Base-by-base conservation (phyloP, 1,140 invertebrate species). In the Drosophila nasuta region DNA sequence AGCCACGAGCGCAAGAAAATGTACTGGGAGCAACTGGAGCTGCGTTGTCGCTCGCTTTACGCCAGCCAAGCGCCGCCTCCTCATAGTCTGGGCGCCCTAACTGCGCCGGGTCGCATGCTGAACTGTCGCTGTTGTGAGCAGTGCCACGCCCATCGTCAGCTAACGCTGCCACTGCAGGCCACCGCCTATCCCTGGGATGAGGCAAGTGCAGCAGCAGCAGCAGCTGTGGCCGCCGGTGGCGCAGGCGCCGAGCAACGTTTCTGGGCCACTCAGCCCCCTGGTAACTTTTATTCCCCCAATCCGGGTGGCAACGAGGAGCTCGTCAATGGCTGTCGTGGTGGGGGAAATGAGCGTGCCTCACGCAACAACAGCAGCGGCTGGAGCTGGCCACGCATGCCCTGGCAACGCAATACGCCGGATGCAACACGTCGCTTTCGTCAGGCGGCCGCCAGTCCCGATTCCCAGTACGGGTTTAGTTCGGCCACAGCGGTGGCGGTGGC, bases 1-100 rank as follows among this genome's bases (percentile, higher is more conserved):
- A 87, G 97, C 79, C 97, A 98, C 91, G 97, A 98, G 93, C 95
- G 96, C 67, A 98, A 98, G 93, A 98, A 98, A 92, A 97, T 97
- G 95, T 98, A 98, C 92, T 98, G 97, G 97, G 97, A 97, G 85
- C 97, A 98, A 92, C 89, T 98, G 91, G 97, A 98, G 87, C 90
- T 97, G 25, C 93, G 97, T 66, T 96, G 97, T 87, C 93, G 97
- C 62, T 96, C 96, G 1, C 86, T 97, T 57, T 97, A 97, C 81
- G 94, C 63, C 93, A 96, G 49, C 93, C 93, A 60, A 83, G 93
- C 58, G 81, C 94, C 65, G 92, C 94, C 65, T 91, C 56, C 81
- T 6, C 67, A 70, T 48, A 79, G 66, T 2, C 66, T 86, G 52
- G 82, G 77, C 52, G 78, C 77, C n/a, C 46, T 79, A 25, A 60